phyloP scores from a whole-genome alignment of 2,888 invertebrate species.

The Dynastes maya region DNA sequence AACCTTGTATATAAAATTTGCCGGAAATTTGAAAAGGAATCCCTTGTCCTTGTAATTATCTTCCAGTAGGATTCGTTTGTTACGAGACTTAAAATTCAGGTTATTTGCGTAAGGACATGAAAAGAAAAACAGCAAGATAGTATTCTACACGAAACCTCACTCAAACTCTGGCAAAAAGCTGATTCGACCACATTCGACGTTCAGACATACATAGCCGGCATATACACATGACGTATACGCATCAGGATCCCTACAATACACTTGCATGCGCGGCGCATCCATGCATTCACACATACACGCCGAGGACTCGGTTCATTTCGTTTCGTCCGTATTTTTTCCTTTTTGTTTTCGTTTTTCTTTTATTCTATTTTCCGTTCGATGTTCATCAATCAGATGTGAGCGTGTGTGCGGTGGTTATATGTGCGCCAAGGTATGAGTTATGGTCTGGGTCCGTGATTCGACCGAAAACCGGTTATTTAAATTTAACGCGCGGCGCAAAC shows the following conservation, averaged over 20 bases:
- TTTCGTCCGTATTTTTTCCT: constrained; percentile 31
- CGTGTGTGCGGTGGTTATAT: constrained; percentile 37
- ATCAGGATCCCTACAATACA: constrained; percentile 30
- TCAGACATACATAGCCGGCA: constrained; percentile 22
- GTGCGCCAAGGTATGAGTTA: constrained; percentile 43
- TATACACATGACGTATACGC: constrained; percentile 9
- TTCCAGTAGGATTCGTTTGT: too few species aligned
- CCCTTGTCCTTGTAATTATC: too few species aligned
- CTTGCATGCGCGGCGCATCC: constrained; percentile 27
- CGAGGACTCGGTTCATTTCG: constrained; percentile 36
- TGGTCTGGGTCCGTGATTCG: constrained; percentile 45
- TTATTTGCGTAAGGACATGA: neutral
- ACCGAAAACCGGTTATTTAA: constrained; percentile 46
- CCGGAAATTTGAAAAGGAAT: too few species aligned
- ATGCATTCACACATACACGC: constrained; percentile 33
- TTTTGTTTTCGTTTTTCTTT: constrained; percentile 19
- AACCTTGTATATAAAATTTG: too few species aligned
- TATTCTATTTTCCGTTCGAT: constrained; percentile 42
- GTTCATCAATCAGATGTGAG: constrained; percentile 44
- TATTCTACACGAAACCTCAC: constrained; percentile 22
- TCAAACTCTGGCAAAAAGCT: constrained; percentile 10
- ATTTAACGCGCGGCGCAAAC: constrained; percentile 43
- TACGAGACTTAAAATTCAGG: neutral
- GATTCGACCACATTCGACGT: constrained; percentile 12
- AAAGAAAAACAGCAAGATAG: constrained; percentile 16